These are phyloP conservation scores for Drosophila cardini DNA, from an alignment of 1,140 invertebrate species.

Conservation along the genomic window DNA sequence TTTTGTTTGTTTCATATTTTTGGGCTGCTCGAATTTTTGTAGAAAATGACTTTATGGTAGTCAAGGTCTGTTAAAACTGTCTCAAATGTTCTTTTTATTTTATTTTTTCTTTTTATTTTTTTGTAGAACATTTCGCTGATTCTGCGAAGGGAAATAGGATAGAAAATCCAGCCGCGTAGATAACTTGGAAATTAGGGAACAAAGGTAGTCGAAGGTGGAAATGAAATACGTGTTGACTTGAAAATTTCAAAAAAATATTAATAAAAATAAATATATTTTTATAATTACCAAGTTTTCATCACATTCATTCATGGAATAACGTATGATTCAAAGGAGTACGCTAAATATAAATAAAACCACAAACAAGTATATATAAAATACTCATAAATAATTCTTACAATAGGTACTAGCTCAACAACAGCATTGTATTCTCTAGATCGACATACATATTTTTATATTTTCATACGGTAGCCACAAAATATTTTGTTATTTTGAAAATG, in stretches of 20 bases:
- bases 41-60: conserved; percentile 73
- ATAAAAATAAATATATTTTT: neutral
- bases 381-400: conserved; percentile 27
- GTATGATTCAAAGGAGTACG: neutral
- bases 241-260: conserved; percentile 1
- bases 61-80: conserved; percentile 70
- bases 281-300: neutral
- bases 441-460: conserved; percentile 29
- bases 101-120: conserved; percentile 1
- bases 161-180: conserved; percentile 67
- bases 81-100: conserved; percentile 52
- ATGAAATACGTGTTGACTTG: neutral
- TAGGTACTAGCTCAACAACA: conserved; percentile 32
- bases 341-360: conserved; percentile 13
- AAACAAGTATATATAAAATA: conserved; percentile 10
- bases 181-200: conserved; percentile 71
- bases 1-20: conserved; percentile 53
- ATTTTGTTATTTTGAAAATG: conserved; percentile 76
- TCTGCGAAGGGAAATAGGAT: conserved; percentile 54
- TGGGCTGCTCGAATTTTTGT: conserved; percentile 54
- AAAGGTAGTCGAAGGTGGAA: conserved; percentile 25
- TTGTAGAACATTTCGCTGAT: conserved; percentile 31
- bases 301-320: conserved; percentile 4
- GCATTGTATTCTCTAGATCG: conserved; percentile 2
- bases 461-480: conserved; percentile 25